Base-by-base conservation (phyloP, 2,113 vertebrate genomes). In the Mungos mungo region DNA sequence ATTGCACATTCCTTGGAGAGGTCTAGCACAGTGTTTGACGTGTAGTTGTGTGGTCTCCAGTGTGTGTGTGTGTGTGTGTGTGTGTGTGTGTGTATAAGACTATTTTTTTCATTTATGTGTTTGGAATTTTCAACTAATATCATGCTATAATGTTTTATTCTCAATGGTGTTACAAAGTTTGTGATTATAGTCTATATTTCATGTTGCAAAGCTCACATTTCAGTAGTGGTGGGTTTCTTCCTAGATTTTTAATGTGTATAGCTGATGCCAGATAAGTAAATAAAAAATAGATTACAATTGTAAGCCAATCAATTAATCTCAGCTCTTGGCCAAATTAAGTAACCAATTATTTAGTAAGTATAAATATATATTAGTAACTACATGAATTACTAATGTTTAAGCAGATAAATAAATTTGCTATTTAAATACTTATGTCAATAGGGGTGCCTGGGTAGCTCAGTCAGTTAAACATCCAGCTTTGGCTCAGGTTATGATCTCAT, bases 211-310 rank as follows among this genome's bases (percentile, higher is more conserved):
- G 4, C 63, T 83, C 69, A 77, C 29, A 80, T 66, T 89, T 80
- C 8, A 65, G 16, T n/a, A 63, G 38, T 41, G 57, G 50, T 41
- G 87, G 7, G 3, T 72, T 87, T 87, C 41, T 77, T 90, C 60
- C 33, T 82, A 45, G 60, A 38, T 41, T 88, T 84, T 84, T 65
- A 77, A 93, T 35, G 57, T 66, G 15, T 93, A 63, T 81, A 45
- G n/a, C 18, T 66, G 66, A 74, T 47, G 25, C 33, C n/a, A 90
- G 41, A 45, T 60, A 50, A 84, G 57, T 25, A 93, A 80, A 87
- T 45, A 33, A 74, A 87, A 87, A 95, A 14, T 16, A 79, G 79
- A 80, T 90, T 66, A 95, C 72, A 95, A 74, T 21, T 72, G 33
- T 66, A 41, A 72, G 31, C 38, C 65, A 72, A 79, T 35, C 57